Evolutionary conservation across 2,888 invertebrate species (phyloP).

Genomic region (Morpho achilles): DNA sequence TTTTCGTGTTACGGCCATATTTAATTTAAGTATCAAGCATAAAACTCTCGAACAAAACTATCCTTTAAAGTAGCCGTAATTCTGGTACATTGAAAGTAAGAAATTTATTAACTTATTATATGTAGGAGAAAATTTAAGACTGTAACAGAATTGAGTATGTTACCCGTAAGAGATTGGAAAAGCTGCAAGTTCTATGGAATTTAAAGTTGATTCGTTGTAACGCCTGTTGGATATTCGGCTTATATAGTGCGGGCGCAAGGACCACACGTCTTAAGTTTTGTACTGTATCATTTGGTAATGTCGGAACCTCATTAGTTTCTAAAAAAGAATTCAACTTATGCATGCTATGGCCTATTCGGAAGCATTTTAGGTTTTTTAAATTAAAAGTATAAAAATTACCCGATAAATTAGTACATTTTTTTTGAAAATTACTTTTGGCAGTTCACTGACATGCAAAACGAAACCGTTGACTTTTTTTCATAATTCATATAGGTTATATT

Average conservation of each 20-base stretch:
- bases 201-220: slow-evolving; percentile 53
- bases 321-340: slow-evolving; percentile 52
- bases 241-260: slow-evolving; percentile 46
- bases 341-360: slow-evolving; percentile 52
- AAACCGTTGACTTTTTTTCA: not conserved
- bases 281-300: slow-evolving; percentile 51
- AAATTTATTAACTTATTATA: too few relatives aligned
- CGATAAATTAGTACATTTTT: not conserved
- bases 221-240: slow-evolving; percentile 52
- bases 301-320: slow-evolving; percentile 45
- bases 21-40: too few relatives aligned
- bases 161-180: slow-evolving; percentile 37
- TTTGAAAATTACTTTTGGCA: not conserved
- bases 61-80: too few relatives aligned
- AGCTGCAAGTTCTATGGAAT: slow-evolving; percentile 61
- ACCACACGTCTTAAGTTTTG: slow-evolving; percentile 53
- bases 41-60: too few relatives aligned
- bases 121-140: too few relatives aligned
- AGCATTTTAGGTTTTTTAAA: slow-evolving; percentile 25
- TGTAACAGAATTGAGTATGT: not conserved
- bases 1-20: too few relatives aligned
- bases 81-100: too few relatives aligned
- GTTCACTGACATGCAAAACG: not conserved
- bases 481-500: not conserved
- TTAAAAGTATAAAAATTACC: slow-evolving; percentile 1